A percentile compares a stretch with the other conserved stretches of the same genome.
Conservation (phyloP, 2,888 invertebrate species). For the Rhagonycha fulva region DNA sequence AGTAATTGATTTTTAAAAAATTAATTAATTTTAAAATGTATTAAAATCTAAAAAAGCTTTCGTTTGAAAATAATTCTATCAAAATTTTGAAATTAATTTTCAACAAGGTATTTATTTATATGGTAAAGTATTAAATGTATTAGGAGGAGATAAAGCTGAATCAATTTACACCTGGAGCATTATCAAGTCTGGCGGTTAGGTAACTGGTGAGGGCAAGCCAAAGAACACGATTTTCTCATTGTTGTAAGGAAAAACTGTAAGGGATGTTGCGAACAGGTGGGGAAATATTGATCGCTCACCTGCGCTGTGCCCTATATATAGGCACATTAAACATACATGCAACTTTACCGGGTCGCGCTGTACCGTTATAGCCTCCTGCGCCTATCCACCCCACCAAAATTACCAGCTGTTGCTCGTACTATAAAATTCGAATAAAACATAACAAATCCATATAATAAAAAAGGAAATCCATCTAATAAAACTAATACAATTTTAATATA, state of each 20-base stretch:
- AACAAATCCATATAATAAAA: background rate
- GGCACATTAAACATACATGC: slow-evolving; percentile 38
- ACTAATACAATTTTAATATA: background rate
- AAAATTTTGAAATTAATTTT: background rate
- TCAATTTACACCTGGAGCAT: slow-evolving; percentile 15
- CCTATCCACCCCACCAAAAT: slow-evolving; percentile 1
- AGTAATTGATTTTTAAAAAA: too few species aligned
- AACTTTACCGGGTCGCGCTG: slow-evolving; percentile 24
- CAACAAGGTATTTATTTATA: background rate
- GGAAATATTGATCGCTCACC: slow-evolving; percentile 40
- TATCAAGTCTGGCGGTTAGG: slow-evolving; percentile 11
- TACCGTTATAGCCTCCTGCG: slow-evolving; percentile 13
- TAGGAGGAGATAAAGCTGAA: slow-evolving; percentile 10
- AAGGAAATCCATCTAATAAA: background rate
- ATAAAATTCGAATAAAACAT: background rate
- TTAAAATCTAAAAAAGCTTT: background rate
- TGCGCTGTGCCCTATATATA: slow-evolving; percentile 40
- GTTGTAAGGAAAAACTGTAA: slow-evolving; percentile 20
- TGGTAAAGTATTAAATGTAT: background rate
- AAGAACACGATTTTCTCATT: slow-evolving; percentile 21
- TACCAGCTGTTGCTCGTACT: slow-evolving; percentile 24
- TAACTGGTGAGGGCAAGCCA: slow-evolving; percentile 10
- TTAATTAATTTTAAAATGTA: background rate
- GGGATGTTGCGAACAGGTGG: slow-evolving; percentile 25
- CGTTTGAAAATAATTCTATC: background rate